phyloP scores from a whole-genome alignment of 2,888 invertebrate genomes.

The Hydroisotoma schaefferi region DNA sequence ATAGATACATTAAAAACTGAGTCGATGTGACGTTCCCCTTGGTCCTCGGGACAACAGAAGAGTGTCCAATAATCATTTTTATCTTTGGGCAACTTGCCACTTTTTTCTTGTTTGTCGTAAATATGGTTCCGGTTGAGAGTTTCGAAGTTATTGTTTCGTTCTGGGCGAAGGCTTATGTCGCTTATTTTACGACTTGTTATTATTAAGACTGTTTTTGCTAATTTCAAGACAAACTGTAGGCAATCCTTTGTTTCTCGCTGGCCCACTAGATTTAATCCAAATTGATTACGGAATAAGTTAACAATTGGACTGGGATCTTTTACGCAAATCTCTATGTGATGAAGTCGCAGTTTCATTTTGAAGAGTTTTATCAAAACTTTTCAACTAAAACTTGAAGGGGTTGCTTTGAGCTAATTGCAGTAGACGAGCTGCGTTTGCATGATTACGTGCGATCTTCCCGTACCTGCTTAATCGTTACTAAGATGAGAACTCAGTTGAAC shows the following conservation, averaged over 20 bases:
- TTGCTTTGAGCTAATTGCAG: no score
- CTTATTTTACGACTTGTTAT: conserved; percentile 48
- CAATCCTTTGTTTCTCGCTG: conserved; percentile 42
- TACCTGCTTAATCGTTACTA: no score
- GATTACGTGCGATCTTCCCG: no score
- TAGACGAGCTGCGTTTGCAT: no score
- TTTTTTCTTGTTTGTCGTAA: conserved; percentile 2
- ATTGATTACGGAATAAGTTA: conserved; percentile 48
- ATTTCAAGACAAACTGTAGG: conserved; percentile 50
- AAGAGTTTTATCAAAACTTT: not conserved
- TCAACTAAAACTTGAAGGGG: no score
- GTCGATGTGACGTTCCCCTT: conserved; percentile 47
- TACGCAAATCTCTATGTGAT: conserved; percentile 52
- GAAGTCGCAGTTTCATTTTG: conserved; percentile 48
- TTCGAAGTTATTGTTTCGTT: conserved; percentile 23
- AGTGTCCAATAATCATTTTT: conserved; percentile 40
- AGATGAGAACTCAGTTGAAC: no score
- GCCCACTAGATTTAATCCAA: conserved; percentile 48
- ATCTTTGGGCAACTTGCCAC: conserved; percentile 11
- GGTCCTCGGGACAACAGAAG: conserved; percentile 42
- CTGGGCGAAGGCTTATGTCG: not conserved
- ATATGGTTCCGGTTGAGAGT: conserved; percentile 17
- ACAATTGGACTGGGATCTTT: conserved; percentile 49
- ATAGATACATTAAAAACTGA: conserved; percentile 54
- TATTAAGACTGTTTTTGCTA: conserved; percentile 50